Conservation (phyloP, 1,140 invertebrate species). For the Apis laboriosa region DNA sequence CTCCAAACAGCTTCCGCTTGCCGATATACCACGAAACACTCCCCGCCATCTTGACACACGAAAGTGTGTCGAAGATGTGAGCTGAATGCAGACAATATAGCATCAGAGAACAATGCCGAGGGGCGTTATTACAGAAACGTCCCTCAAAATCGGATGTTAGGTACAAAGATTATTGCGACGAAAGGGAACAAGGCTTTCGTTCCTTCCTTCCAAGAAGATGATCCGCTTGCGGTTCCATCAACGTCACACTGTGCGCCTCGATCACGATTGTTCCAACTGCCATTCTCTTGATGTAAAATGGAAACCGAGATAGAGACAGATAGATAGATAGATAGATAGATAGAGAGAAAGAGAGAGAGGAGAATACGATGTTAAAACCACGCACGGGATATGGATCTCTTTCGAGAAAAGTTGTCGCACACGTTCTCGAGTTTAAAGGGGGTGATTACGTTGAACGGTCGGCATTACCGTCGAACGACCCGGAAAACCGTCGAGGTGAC, state of each 20-base stretch:
- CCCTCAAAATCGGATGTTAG: slow-evolving; percentile 43
- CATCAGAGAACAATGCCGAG: slow-evolving; percentile 34
- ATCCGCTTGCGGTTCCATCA: slow-evolving; percentile 28
- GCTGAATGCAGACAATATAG: slow-evolving; percentile 39
- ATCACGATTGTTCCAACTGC: slow-evolving; percentile 10
- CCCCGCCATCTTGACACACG: neutral
- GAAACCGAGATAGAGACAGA: neutral
- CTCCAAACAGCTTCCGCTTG: neutral
- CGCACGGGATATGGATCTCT: slow-evolving; percentile 41
- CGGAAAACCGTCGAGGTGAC: neutral
- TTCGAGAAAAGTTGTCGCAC: slow-evolving; percentile 46
- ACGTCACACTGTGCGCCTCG: neutral
- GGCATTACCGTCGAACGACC: slow-evolving; percentile 20
- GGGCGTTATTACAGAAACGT: slow-evolving; percentile 41
- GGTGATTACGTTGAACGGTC: slow-evolving; percentile 38
- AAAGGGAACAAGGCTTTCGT: slow-evolving; percentile 42
- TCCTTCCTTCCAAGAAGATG: slow-evolving; percentile 40
- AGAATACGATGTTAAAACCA: slow-evolving; percentile 40
- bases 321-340: neutral
- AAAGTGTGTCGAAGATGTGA: slow-evolving; percentile 43
- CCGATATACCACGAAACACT: neutral
- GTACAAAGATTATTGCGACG: slow-evolving; percentile 36
- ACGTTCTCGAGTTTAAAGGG: slow-evolving; percentile 31
- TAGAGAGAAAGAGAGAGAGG: neutral
- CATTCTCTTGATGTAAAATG: neutral